Base-by-base conservation (phyloP, 1,140 invertebrate species). In the Neelides sp. region DNA sequence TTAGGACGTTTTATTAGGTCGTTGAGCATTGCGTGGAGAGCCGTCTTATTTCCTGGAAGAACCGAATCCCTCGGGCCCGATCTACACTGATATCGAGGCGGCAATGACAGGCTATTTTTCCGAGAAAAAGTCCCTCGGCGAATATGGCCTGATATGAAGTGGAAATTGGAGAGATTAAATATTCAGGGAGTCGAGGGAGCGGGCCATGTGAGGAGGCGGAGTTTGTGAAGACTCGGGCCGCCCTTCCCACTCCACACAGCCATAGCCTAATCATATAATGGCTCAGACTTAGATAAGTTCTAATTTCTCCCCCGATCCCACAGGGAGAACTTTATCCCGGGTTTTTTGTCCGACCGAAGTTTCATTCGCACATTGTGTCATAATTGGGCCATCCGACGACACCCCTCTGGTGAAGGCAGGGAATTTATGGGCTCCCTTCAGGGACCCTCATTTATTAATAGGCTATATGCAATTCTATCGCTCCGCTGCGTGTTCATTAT, bases 391-490 rank as follows among this genome's bases (percentile, higher is more conserved):
- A 55, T 55, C 46, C 40, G 47, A 52, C 20, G 48, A 57, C 48
- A 52, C 48, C 43, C 50, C 54, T 39, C 45, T 47, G n/a, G 35
- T 54, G 48, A 43, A 44, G 12, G 48, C 49, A 42, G 50, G 48
- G 54, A 61, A 57, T 61, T 61, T 61, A 61, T 61, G 55, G 43
- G 44, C 51, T 30, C 51, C 45, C 59, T 55, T 55, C 17, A 23
- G 59, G 59, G 59, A 57, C 28, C 44, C 46, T 61, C 59, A 61
- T 61, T 61, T 61, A 61, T 61, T 61, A 61, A 61, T 61, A 61
- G 59, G 52, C 59, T 52, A 57, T 61, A 51, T 57, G 43, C 50
- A 54, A 52, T 53, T 53, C 48, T 52, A 49, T 59, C 53, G 50
- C 48, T 37, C 49, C 52, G 17, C 39, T 50, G 44, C 22, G 28